Conservation (phyloP, 2,797 vertebrate genomes). For the Rhinatrema bivittatum region DNA sequence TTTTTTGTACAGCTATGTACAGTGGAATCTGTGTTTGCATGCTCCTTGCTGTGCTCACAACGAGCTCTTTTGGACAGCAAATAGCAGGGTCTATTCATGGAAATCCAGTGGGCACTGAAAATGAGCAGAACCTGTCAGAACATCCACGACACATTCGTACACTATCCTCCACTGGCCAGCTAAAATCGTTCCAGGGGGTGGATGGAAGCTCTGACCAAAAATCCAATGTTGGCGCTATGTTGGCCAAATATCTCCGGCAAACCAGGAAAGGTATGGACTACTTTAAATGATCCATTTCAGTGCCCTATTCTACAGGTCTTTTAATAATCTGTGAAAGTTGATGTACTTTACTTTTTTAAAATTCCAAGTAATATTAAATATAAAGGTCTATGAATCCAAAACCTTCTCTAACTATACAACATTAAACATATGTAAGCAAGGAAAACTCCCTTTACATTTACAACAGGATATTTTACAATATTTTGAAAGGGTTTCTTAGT, state of each 20-base stretch:
- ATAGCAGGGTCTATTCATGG: conserved; percentile 36
- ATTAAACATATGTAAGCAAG: too few relatives aligned
- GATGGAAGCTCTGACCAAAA: conserved; percentile 60
- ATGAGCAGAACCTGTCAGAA: conserved; percentile 41
- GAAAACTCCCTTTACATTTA: too few relatives aligned
- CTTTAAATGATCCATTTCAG: too few relatives aligned
- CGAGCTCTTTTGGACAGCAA: conserved; percentile 67
- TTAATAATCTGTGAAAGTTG: too few relatives aligned
- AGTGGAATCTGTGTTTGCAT: conserved; percentile 68
- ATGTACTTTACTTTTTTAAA: too few relatives aligned
- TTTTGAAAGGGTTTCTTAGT: too few relatives aligned
- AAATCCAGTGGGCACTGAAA: conserved; percentile 37
- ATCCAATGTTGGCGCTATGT: conserved; percentile 70
- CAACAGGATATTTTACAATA: too few relatives aligned
- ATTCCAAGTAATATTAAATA: too few relatives aligned
- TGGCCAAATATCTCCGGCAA: conserved; percentile 81
- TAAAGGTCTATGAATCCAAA: too few relatives aligned
- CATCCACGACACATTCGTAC: conserved; percentile 53
- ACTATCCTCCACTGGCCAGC: conserved; percentile 38
- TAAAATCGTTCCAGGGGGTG: conserved; percentile 39
- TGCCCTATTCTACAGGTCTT: too few relatives aligned
- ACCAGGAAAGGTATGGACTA: conserved; percentile 73
- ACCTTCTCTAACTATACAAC: too few relatives aligned
- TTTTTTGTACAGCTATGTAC: conserved; percentile 50
- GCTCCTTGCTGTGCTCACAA: conserved; percentile 70